Base-by-base conservation (phyloP, 2,888 invertebrate species). In the Meteorus colon region DNA sequence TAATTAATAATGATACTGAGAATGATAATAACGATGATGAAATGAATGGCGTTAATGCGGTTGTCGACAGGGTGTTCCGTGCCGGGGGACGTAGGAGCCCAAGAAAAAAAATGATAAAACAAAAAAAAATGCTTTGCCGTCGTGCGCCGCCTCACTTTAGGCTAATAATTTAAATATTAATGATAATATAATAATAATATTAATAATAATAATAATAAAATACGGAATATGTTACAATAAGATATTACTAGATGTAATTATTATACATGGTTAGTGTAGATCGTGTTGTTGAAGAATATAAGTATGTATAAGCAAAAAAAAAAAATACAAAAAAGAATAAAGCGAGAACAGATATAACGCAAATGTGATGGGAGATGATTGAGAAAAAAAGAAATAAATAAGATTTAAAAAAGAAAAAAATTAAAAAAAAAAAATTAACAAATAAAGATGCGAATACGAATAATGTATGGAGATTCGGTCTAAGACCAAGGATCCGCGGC, bases 211-310 rank as follows among this genome's bases (percentile, higher is more conserved):
- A 84, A 80, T 83, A 76, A 84, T 82, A 82, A 87, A 87, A 88
- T 89, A 87, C 87, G 86, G 88, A 89, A 89, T 87, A 88, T 89
- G 89, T 89, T 89, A 89, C 83, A 86, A 86, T 89, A 89, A 89
- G 89, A 89, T 89, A 89, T 89, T 89, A 89, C 88, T 89, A 89
- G 89, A 89, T 88, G 89, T 89, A 89, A 89, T 89, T 89, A 89
- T 89, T 89, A 89, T 89, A 87, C 85, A 89, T 89, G 88, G 88
- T 88, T 89, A 89, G 89, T 88, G 84, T 89, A 89, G 89, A 88
- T 88, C 88, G 89, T 89, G 89, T 89, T 89, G 89, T 89, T 89
- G 87, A 89, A 85, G 85, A 88, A 87, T 87, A 86, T 82, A 86
- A 85, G 84, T 86, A 86, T 82, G 83, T 84, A 83, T 84, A 85